Base-by-base conservation (phyloP, 2,888 invertebrate species). In the Caenorhabditis sinica region DNA sequence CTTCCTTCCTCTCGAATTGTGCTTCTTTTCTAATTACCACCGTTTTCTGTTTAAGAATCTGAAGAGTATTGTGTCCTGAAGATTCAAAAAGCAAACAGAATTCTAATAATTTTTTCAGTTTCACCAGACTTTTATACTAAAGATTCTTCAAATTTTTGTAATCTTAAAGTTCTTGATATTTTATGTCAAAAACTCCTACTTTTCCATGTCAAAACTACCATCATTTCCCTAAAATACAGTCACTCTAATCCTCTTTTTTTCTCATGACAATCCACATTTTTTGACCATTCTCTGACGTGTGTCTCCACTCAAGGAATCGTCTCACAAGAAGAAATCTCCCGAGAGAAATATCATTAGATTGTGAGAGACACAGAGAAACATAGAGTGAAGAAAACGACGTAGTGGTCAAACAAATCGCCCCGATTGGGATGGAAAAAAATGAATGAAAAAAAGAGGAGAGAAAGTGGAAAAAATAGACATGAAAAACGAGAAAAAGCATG, bases 401-500 rank as follows among this genome's bases (percentile, higher is more conserved):
- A 65, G 66, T 75, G 65, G 65, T 58, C 58, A 66, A 65, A 66
- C 56, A 75, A 73, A 60, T 43, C 43, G 45, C n/a, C n/a, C 1
- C 17, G 17, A 30, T 69, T 49, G 9, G 23, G 23, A 45, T 45
- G 8, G 51, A 43, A 49, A 49, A 66, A 43, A 25, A 20, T 23
- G 20, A 17, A 40, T 9, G 61, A 61, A 23, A 9, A 25, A 13
- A 56, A 40, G 13, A 40, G 40, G 6, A n/a, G n/a, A n/a, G n/a
- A n/a, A n/a, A n/a, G n/a, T 28, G 28, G 36, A 36, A 43, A 25
- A 63, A 43, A 43, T n/a, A 20, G 20, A 20, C 49, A 49, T 20
- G 20, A 63, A 63, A 63, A 61, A 61, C 61, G 61, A 40, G 61
- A 61, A 36, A 36, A 61, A 30, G 61, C 61, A 61, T 40, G 63